Conservation (phyloP, 2,797 vertebrate genomes). For the Leucoraja ocellata region DNA sequence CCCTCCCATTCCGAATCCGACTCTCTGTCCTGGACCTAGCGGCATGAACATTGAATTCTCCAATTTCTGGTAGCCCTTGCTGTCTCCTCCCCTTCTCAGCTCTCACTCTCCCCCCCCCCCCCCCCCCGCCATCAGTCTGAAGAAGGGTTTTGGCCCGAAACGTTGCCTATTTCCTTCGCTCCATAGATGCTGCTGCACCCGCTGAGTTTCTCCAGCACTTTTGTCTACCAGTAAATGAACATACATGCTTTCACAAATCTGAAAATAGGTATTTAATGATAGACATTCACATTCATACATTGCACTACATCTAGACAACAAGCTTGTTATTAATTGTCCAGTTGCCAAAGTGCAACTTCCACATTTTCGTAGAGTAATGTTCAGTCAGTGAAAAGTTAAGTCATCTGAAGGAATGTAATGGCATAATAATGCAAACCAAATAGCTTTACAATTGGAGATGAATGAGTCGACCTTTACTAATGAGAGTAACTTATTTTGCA, state of each 20-base stretch:
- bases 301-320: background rate
- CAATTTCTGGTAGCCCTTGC: no score
- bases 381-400: background rate
- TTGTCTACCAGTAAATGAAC: background rate
- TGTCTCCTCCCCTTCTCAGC: no score
- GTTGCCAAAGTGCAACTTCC: background rate
- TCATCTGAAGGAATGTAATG: background rate
- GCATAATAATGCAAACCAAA: slow-evolving; percentile 33
- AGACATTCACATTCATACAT: background rate
- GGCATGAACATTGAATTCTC: no score
- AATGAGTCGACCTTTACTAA: slow-evolving; percentile 14
- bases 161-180: no score
- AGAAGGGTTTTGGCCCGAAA: no score
- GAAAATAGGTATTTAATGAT: background rate
- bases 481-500: slow-evolving; percentile 5
- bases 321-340: background rate
- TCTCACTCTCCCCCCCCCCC: no score
- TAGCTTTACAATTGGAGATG: slow-evolving; percentile 26
- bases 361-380: background rate
- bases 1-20: no score
- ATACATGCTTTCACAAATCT: background rate
- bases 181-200: no score
- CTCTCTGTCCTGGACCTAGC: no score
- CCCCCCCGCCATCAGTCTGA: no score
- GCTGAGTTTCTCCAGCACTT: no score